These are phyloP conservation scores for Petrolisthes cinctipes DNA, from an alignment of 2,888 invertebrate species.

Conservation along the genomic window DNA sequence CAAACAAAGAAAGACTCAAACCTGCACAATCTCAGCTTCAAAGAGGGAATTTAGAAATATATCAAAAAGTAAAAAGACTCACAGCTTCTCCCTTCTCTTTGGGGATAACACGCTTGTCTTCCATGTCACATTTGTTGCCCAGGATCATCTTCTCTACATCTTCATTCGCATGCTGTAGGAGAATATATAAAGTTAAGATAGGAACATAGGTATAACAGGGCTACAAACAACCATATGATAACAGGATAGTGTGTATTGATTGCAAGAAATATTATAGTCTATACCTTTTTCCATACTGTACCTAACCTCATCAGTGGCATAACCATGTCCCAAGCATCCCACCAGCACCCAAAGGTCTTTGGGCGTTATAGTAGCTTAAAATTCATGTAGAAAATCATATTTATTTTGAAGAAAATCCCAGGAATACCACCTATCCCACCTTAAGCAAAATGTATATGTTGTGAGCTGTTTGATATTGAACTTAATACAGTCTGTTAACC, in stretches of 20 bases:
- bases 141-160: constrained; percentile 99
- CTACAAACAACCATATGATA: neutral
- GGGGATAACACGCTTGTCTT: constrained; percentile 91
- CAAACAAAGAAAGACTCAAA: no score
- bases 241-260: no score
- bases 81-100: constrained; percentile 94
- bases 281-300: neutral
- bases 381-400: no score
- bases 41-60: no score
- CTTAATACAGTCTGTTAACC: no score
- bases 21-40: no score
- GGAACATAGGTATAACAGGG: neutral
- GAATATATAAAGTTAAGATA: neutral
- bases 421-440: no score
- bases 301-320: neutral
- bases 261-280: neutral
- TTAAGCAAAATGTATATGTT: no score
- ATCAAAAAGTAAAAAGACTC: constrained; percentile 71
- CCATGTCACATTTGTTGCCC: constrained; percentile 98
- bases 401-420: no score
- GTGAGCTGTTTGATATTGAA: no score
- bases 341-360: neutral
- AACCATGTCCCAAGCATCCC: neutral
- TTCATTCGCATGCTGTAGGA: constrained; percentile 90
- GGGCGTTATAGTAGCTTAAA: neutral